Evolutionary conservation across 2,888 invertebrate genomes (phyloP).

Genomic region (Noctua pronuba): DNA sequence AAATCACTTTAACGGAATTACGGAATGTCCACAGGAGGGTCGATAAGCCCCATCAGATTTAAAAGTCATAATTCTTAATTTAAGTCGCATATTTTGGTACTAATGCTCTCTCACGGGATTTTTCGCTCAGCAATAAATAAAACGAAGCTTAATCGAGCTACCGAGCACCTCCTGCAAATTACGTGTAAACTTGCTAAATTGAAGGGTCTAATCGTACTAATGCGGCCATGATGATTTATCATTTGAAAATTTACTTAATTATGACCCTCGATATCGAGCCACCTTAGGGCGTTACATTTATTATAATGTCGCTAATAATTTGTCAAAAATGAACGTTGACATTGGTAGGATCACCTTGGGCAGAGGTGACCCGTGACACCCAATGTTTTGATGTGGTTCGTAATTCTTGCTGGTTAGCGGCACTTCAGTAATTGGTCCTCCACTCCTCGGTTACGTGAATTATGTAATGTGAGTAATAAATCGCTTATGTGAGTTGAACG

Average conservation of each 20-base stretch:
- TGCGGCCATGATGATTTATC: constrained; percentile 52
- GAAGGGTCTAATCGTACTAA: constrained; percentile 42
- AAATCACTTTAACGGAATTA: neutral
- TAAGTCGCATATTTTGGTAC: constrained; percentile 21
- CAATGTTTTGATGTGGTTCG: constrained; percentile 33
- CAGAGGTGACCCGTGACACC: constrained; percentile 25
- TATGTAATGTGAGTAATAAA: constrained; percentile 58
- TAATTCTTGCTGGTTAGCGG: constrained; percentile 51
- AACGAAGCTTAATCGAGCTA: constrained; percentile 27
- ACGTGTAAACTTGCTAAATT: constrained; percentile 51
- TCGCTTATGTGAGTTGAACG: constrained; percentile 30
- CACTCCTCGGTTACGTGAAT: constrained; percentile 57
- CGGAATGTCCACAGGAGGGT: neutral
- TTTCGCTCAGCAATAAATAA: constrained; percentile 50
- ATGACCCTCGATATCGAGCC: constrained; percentile 26
- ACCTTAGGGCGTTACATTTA: constrained; percentile 31
- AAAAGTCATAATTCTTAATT: constrained; percentile 48
- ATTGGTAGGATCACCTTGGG: constrained; percentile 57
- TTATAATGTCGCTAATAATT: constrained; percentile 40
- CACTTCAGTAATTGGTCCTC: constrained; percentile 44
- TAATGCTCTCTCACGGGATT: constrained; percentile 30
- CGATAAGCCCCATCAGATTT: constrained; percentile 30
- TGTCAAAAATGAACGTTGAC: constrained; percentile 44
- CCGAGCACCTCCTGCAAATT: constrained; percentile 44
- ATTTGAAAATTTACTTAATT: constrained; percentile 36